Percentiles rank a stretch among this genome's conserved stretches.
These are phyloP conservation scores for Hydraecia micacea DNA, from an alignment of 2,888 invertebrate genomes.

Conservation along the genomic window DNA sequence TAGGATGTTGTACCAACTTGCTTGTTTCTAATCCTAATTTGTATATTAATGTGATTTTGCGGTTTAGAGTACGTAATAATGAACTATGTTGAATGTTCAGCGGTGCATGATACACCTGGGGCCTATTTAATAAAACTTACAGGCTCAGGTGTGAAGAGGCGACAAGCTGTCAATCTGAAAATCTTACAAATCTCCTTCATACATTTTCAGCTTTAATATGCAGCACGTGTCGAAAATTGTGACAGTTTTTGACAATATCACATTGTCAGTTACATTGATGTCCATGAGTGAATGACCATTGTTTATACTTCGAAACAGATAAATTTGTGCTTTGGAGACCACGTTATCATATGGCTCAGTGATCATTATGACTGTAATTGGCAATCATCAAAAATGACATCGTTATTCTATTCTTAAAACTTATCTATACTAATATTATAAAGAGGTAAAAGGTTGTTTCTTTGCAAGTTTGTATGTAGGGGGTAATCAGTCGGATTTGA, in stretches of 20 bases:
- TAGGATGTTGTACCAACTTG: neutral
- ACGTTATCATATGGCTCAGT: neutral
- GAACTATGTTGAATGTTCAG: neutral
- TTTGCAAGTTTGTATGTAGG: too few species aligned
- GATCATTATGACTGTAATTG: neutral
- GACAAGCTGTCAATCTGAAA: neutral
- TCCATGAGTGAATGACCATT: too few species aligned
- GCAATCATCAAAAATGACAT: neutral
- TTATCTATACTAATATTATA: too few species aligned
- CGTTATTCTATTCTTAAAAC: too few species aligned
- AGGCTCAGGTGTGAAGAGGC: neutral
- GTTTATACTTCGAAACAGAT: neutral
- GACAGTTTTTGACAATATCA: neutral
- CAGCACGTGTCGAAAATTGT: neutral
- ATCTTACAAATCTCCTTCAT: neutral
- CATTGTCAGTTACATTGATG: neutral
- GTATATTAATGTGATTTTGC: conserved; percentile 4
- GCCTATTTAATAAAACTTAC: neutral
- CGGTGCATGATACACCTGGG: neutral
- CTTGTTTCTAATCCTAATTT: neutral
- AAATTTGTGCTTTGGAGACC: neutral
- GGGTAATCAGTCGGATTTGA: too few species aligned
- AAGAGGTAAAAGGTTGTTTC: too few species aligned
- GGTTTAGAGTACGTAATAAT: neutral
- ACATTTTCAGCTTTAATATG: neutral